Base-by-base conservation (phyloP, 2,888 invertebrate genomes). In the Alviniconcha strummeri region DNA sequence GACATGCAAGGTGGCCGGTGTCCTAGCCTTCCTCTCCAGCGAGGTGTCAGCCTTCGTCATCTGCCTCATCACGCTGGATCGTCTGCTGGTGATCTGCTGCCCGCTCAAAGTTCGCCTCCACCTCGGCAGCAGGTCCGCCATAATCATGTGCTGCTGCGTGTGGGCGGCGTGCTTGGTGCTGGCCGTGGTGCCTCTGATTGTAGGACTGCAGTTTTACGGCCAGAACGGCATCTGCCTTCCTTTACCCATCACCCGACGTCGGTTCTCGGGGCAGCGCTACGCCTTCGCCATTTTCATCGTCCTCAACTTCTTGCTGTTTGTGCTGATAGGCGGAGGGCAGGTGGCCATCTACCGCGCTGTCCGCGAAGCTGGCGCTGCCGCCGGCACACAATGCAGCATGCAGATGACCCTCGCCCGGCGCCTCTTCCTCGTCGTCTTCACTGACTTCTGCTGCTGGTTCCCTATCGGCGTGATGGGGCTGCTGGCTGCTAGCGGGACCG, bases 1-100 rank as follows among this genome's bases (percentile, higher is more conserved):
- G 6, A 8, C 77, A 5, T 83, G 83, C 36, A 80, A 76, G 36
- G 82, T 75, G 2, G 84, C 84, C 2, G 84, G 84, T 13, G 83
- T 85, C 56, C 67, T 84, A 0, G 83, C 81, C n/a, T 55, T 84
- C 0, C n/a, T 83, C 13, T 84, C 84, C 52, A 82, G 82, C n/a
- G 84, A 84, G 19, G 81, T 83, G 19, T 83, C 84, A 1, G 84
- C 82, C 6, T n/a, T 84, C 15, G 56, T 83, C 67, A 83, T 86
- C 52, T 83, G 76, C 15, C 79, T 83, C 17, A 84, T 86, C 69
- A 83, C 85, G 4, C n/a, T 85, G 19, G 85, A 85, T 90, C 94
- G 96, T 17, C 94, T 95, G 87, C 94, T 95, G 86, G 95, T 95
- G 0, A 95, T 96, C 67, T 95, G 95, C 17, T 94, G 95, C 85